Conservation (phyloP, 2,113 vertebrate genomes). For the Bambusicola thoracicus region DNA sequence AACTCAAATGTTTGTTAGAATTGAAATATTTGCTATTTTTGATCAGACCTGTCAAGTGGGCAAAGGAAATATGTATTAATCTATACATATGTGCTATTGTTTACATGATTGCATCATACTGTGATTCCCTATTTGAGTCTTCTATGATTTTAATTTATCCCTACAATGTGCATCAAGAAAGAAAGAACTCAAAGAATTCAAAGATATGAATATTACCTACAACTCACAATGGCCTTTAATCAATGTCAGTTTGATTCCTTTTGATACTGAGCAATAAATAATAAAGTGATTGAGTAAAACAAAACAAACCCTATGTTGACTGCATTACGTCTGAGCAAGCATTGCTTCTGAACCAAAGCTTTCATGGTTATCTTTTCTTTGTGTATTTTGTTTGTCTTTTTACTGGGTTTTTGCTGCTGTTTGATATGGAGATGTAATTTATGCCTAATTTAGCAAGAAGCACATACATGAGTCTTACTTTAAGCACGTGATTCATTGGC, state of each 20-base stretch:
- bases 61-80: slow-evolving; percentile 14
- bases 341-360: slow-evolving; percentile 62
- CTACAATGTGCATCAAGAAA: slow-evolving; percentile 32
- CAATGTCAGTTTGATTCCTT: slow-evolving; percentile 71
- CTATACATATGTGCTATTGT: slow-evolving; percentile 61
- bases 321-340: slow-evolving; percentile 31
- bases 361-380: slow-evolving; percentile 28
- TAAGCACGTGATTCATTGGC: slow-evolving; percentile 28
- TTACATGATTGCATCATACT: slow-evolving; percentile 78
- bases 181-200: neutral
- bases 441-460: slow-evolving; percentile 40
- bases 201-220: slow-evolving; percentile 46
- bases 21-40: slow-evolving; percentile 24
- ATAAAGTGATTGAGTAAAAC: slow-evolving; percentile 62
- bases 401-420: neutral
- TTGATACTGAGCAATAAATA: slow-evolving; percentile 81
- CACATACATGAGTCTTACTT: slow-evolving; percentile 5
- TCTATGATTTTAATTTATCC: slow-evolving; percentile 42
- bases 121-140: slow-evolving; percentile 68
- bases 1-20: neutral
- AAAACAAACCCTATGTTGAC: slow-evolving; percentile 44
- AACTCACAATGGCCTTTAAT: slow-evolving; percentile 75
- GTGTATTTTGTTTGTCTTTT: neutral
- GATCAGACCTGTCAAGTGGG: neutral
- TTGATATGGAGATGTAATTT: slow-evolving; percentile 14